Conservation (phyloP, 2,797 vertebrate species). For the Clarias pachynema region DNA sequence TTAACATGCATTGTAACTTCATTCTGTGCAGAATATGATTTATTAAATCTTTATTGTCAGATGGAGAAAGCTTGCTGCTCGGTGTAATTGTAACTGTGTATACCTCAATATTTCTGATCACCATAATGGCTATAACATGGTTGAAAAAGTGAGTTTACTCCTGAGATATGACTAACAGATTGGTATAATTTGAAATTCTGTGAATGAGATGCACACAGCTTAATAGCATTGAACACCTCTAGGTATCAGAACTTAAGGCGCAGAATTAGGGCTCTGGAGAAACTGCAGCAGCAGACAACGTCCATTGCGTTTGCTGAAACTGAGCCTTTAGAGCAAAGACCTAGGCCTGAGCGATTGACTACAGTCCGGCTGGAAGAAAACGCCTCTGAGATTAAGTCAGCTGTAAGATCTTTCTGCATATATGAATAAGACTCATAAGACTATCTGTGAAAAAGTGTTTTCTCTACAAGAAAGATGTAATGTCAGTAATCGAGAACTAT, state of each 20-base stretch:
- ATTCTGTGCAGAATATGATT: not conserved
- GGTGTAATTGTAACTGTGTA: not conserved
- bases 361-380: not conserved
- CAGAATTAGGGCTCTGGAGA: not conserved
- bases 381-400: not conserved
- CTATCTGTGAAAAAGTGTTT: not conserved
- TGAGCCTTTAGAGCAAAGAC: not conserved
- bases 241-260: not conserved
- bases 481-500: not conserved
- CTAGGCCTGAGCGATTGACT: not conserved
- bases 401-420: constrained; percentile 6
- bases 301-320: not conserved
- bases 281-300: not conserved
- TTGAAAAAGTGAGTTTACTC: constrained; percentile 11
- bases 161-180: not conserved
- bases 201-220: not conserved
- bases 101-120: not conserved
- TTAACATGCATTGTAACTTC: not conserved
- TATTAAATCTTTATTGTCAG: not conserved
- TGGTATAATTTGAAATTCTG: not conserved
- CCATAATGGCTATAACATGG: not conserved
- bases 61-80: not conserved
- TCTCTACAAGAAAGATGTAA: not conserved
- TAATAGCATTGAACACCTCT: not conserved
- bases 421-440: not conserved